Conservation (phyloP, 2,797 vertebrate genomes). For the Sebastes matsubarae region DNA sequence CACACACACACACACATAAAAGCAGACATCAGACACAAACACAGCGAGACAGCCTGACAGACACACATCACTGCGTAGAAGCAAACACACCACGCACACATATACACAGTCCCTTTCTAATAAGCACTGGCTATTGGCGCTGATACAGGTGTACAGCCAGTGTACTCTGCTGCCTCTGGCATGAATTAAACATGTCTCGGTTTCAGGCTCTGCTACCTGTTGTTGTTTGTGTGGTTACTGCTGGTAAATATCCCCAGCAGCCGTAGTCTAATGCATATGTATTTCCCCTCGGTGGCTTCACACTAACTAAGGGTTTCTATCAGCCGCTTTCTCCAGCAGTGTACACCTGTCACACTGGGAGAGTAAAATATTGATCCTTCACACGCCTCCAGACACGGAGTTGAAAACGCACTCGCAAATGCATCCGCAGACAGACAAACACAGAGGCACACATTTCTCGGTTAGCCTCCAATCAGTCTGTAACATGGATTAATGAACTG, state of each 20-base stretch:
- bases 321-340: constrained; percentile 57
- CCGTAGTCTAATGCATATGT: constrained; percentile 72
- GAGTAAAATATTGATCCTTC: constrained; percentile 73
- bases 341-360: constrained; percentile 68
- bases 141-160: constrained; percentile 57
- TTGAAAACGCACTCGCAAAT: constrained; percentile 36
- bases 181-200: constrained; percentile 80
- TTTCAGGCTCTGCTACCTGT: constrained; percentile 73
- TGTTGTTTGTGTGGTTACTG: constrained; percentile 74
- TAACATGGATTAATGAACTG: constrained; percentile 72
- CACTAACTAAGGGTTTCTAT: constrained; percentile 71
- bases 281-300: constrained; percentile 62
- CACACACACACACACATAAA: constrained; percentile 38
- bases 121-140: constrained; percentile 56
- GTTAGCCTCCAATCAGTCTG: constrained; percentile 63
- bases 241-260: constrained; percentile 76
- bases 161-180: constrained; percentile 50
- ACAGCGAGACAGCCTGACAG: constrained; percentile 48
- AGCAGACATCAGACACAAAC: constrained; percentile 53
- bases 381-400: constrained; percentile 44
- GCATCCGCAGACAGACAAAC: constrained; percentile 35
- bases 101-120: constrained; percentile 44
- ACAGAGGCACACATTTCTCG: constrained; percentile 41
- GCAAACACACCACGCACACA: constrained; percentile 12
- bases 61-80: constrained; percentile 51